Percentiles rank a stretch among this genome's conserved stretches.
Evolutionary conservation across 2,797 vertebrate genomes (phyloP).

Genomic region (Otus scops): DNA sequence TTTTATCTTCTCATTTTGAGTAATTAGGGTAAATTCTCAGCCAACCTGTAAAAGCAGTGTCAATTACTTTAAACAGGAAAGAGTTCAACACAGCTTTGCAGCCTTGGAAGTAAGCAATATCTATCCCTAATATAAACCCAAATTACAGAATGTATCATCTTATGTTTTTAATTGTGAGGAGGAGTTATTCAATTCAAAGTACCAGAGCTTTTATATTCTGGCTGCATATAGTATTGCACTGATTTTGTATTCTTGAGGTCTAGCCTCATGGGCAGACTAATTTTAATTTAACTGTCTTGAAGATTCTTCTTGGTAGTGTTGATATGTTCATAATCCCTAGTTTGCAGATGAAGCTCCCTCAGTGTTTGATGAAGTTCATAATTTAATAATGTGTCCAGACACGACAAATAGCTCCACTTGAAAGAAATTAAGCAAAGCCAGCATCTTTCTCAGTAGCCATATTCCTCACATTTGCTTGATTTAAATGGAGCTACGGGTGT

Average conservation of each 20-base stretch:
- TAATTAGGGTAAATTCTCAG: not conserved
- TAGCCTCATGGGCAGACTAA: not conserved
- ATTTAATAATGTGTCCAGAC: not conserved
- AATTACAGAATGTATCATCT: not conserved
- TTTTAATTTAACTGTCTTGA: not conserved
- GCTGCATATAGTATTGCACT: not conserved
- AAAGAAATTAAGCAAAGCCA: not conserved
- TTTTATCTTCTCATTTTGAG: not conserved
- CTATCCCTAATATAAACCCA: not conserved
- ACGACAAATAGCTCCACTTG: not conserved
- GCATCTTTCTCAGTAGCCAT: not conserved
- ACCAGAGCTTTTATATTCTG: not conserved
- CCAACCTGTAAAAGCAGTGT: not conserved
- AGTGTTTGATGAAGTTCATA: not conserved
- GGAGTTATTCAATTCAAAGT: not conserved
- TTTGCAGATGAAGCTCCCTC: not conserved
- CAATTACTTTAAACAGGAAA: not conserved
- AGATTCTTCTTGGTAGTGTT: not conserved
- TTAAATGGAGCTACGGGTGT: not conserved
- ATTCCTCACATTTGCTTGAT: not conserved
- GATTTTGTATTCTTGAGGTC: not conserved
- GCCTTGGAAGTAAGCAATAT: not conserved
- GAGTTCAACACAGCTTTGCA: not conserved
- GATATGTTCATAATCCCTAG: not conserved
- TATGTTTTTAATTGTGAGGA: not conserved